Conservation (phyloP, 2,888 invertebrate species). For the Piscicola geometra region DNA sequence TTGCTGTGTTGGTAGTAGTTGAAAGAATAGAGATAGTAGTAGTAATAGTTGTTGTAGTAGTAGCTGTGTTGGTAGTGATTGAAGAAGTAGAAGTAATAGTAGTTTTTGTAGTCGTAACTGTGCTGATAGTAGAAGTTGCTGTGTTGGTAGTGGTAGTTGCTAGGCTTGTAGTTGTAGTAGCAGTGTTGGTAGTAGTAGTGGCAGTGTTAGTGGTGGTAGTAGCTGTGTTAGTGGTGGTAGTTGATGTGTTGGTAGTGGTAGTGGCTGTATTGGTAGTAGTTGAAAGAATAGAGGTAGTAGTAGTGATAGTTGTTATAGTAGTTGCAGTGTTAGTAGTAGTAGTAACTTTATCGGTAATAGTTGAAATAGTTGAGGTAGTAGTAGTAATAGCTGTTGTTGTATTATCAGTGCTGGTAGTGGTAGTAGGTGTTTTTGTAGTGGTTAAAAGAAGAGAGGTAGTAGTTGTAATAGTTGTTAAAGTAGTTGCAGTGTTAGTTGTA, state of each 20-base stretch:
- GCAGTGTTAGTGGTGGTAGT: not conserved
- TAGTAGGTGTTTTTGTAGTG: not conserved
- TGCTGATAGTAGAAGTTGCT: not conserved
- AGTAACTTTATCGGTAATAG: not conserved
- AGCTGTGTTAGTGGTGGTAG: not conserved
- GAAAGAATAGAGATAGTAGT: not conserved
- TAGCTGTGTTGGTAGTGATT: not conserved
- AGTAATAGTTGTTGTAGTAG: not conserved
- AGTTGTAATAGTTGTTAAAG: too few relatives aligned
- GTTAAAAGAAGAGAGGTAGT: too few relatives aligned
- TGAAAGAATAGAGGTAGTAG: not conserved
- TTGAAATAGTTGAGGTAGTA: not conserved
- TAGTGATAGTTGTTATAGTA: not conserved
- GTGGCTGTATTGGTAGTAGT: not conserved
- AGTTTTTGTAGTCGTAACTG: too few relatives aligned
- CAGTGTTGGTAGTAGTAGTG: not conserved
- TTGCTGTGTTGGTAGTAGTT: not conserved
- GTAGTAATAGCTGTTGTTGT: conserved; percentile 1
- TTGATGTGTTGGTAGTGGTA: not conserved
- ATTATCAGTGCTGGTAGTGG: not conserved
- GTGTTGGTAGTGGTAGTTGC: not conserved
- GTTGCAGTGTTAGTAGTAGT: not conserved
- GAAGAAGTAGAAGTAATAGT: not conserved
- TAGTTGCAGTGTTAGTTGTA: too few relatives aligned
- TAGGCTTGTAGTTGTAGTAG: not conserved